Evolutionary conservation across 2,888 invertebrate species (phyloP).

Genomic region (Oxyteleia sp.): DNA sequence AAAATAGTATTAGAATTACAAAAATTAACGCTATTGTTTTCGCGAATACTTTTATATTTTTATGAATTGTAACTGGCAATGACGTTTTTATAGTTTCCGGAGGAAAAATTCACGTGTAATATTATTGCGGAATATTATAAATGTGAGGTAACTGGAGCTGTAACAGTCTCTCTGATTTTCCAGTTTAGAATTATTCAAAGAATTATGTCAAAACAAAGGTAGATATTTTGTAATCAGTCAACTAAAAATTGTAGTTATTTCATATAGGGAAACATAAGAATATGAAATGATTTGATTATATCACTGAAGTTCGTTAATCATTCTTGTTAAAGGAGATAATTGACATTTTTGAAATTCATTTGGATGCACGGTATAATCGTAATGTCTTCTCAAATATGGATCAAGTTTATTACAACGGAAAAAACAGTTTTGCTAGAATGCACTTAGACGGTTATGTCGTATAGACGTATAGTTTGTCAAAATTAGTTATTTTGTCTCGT

Average conservation of each 20-base stretch:
- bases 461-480: background rate
- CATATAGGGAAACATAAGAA: too few species aligned
- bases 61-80: background rate
- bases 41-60: background rate
- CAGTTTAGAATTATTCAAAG: too few species aligned
- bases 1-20: background rate
- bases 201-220: too few species aligned
- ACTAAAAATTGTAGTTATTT: too few species aligned
- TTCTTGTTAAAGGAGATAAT: too few species aligned
- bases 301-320: too few species aligned
- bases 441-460: background rate
- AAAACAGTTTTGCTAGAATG: background rate
- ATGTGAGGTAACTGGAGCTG: slow-evolving; percentile 4
- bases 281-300: too few species aligned
- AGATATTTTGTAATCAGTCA: too few species aligned
- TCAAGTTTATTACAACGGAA: background rate
- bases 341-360: too few species aligned
- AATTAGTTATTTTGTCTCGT: slow-evolving; percentile 1
- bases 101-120: slow-evolving; percentile 2
- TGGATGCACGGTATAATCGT: too few species aligned
- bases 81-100: slow-evolving; percentile 4
- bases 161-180: too few species aligned
- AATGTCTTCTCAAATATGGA: too few species aligned
- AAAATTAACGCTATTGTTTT: background rate
- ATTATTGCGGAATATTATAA: background rate